These are phyloP conservation scores for Pocillopora verrucosa DNA, from an alignment of 64 coral and sea anemone species.

Conservation along the genomic window DNA sequence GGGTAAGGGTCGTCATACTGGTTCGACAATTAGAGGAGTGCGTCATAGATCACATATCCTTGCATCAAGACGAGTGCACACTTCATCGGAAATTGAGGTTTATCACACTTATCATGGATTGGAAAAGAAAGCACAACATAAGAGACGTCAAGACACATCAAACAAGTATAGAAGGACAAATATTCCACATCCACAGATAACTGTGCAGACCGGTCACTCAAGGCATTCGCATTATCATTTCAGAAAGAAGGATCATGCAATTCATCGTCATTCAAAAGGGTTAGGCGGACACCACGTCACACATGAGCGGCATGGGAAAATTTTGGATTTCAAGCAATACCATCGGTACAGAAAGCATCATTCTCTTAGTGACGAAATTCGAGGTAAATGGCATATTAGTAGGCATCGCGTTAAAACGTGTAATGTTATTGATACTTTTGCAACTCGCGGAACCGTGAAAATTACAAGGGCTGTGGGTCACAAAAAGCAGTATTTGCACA, in stretches of 20 bases:
- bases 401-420: slow-evolving; percentile 60
- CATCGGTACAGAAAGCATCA: slow-evolving; percentile 63
- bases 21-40: background rate
- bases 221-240: background rate
- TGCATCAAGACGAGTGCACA: background rate
- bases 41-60: background rate
- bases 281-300: background rate
- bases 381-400: slow-evolving; percentile 67
- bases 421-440: slow-evolving; percentile 59
- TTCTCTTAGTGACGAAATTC: slow-evolving; percentile 79
- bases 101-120: background rate
- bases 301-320: slow-evolving; percentile 11
- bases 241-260: too few relatives aligned
- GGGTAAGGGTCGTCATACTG: background rate
- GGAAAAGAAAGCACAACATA: background rate
- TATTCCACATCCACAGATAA: slow-evolving; percentile 23
- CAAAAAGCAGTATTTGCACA: slow-evolving; percentile 58
- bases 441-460: slow-evolving; percentile 67
- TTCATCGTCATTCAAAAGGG: background rate
- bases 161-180: background rate
- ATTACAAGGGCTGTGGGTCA: slow-evolving; percentile 24
- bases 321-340: slow-evolving; percentile 73
- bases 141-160: background rate
- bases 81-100: background rate
- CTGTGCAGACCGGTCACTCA: background rate